phyloP scores from a whole-genome alignment of 2,888 invertebrate species.

The Gastracanthus pulcherrimus region DNA sequence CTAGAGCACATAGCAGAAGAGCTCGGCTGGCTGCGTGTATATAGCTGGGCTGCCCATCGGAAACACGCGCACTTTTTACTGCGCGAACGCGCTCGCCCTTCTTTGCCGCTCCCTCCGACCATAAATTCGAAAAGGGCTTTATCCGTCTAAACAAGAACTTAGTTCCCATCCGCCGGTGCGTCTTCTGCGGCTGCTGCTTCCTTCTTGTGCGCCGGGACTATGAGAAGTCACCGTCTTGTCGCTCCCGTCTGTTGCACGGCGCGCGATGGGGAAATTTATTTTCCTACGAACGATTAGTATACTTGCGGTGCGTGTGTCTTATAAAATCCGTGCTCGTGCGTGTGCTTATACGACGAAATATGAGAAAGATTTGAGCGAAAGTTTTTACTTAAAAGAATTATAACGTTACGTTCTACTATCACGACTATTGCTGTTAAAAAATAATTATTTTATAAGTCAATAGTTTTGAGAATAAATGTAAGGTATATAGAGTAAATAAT shows the following conservation, averaged over 20 bases:
- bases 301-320: constrained; percentile 32
- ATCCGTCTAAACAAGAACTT: constrained; percentile 54
- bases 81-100: neutral
- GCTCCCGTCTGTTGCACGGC: neutral
- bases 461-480: no score
- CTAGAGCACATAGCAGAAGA: neutral
- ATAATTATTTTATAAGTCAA: no score
- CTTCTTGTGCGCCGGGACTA: neutral
- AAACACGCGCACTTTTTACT: constrained; percentile 35
- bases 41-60: constrained; percentile 13
- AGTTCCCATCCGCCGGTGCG: constrained; percentile 27
- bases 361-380: no score
- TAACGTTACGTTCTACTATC: no score
- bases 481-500: no score
- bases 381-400: no score
- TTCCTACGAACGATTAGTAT: constrained; percentile 40
- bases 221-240: neutral
- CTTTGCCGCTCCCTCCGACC: neutral
- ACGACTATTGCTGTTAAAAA: no score
- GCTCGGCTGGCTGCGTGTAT: no score
- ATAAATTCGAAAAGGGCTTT: constrained; percentile 52
- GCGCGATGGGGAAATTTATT: constrained; percentile 36
- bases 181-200: neutral
- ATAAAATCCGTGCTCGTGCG: constrained; percentile 17
- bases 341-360: no score